Conservation (phyloP, 1,140 invertebrate species). For the Drosophila willistoni region DNA sequence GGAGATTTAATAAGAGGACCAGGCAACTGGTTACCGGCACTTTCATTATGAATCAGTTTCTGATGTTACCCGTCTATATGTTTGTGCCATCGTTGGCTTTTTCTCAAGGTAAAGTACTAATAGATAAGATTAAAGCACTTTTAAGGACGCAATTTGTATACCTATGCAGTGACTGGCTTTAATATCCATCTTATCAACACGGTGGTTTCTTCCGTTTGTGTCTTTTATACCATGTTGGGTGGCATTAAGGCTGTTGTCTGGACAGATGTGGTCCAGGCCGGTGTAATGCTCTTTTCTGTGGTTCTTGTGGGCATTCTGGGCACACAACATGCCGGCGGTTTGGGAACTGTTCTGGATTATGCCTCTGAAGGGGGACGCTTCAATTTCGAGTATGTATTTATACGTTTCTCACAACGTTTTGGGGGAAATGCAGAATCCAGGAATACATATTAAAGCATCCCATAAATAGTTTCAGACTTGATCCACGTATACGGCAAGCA, state of each 20-base stretch:
- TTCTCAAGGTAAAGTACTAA: constrained; percentile 86
- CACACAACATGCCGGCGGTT: constrained; percentile 86
- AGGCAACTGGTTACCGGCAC: constrained; percentile 87
- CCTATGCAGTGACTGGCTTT: constrained; percentile 87
- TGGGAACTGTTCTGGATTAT: constrained; percentile 86
- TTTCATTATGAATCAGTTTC: constrained; percentile 85
- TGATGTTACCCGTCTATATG: constrained; percentile 74
- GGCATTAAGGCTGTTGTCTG: constrained; percentile 94
- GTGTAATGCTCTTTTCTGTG: constrained; percentile 90
- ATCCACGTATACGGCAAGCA: constrained; percentile 62
- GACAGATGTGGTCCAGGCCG: constrained; percentile 93
- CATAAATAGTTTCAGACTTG: constrained; percentile 52
- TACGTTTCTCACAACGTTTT: too few relatives aligned
- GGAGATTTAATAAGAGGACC: constrained; percentile 86
- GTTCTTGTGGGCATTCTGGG: constrained; percentile 88
- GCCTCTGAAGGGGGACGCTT: constrained; percentile 85
- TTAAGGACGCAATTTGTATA: too few relatives aligned
- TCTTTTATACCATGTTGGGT: constrained; percentile 92
- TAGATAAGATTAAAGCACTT: neutral
- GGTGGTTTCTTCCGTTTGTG: constrained; percentile 89
- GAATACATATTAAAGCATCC: too few relatives aligned
- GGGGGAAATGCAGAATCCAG: too few relatives aligned
- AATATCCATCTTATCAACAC: constrained; percentile 88
- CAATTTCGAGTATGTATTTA: constrained; percentile 85
- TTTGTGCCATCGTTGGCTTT: constrained; percentile 90